Conservation (phyloP, 2,888 invertebrate species). For the Ypsolopha scabrella region DNA sequence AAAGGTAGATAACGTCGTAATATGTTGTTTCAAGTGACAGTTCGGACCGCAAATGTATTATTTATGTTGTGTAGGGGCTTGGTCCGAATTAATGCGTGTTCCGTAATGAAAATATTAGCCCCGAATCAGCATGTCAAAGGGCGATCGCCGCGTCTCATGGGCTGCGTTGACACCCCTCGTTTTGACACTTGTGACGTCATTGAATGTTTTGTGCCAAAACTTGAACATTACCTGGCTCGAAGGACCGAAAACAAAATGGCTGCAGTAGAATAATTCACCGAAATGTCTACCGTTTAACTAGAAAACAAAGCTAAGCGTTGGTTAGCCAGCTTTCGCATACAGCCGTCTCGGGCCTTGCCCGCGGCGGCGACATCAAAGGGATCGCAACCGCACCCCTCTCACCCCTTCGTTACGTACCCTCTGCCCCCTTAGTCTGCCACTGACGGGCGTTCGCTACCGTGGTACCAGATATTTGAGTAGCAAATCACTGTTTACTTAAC, state of each 20-base stretch:
- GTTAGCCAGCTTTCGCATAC: constrained; percentile 59
- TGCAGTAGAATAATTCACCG: background rate
- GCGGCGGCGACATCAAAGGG: constrained; percentile 61
- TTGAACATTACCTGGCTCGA: constrained; percentile 13
- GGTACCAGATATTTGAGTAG: constrained; percentile 32
- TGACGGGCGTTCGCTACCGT: background rate
- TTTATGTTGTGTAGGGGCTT: constrained; percentile 17
- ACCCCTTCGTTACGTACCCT: constrained; percentile 15
- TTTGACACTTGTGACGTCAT: background rate
- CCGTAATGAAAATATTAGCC: constrained; percentile 29
- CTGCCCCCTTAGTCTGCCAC: background rate
- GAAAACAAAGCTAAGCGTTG: constrained; percentile 65
- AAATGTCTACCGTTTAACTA: constrained; percentile 51
- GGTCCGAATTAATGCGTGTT: constrained; percentile 21
- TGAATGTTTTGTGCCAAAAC: background rate
- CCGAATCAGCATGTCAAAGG: constrained; percentile 52
- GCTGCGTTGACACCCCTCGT: constrained; percentile 23
- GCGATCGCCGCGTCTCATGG: constrained; percentile 20
- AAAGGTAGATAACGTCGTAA: constrained; percentile 47
- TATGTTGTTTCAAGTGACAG: constrained; percentile 30
- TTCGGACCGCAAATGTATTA: constrained; percentile 33
- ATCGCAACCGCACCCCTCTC: constrained; percentile 37
- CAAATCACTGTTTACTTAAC: constrained; percentile 38
- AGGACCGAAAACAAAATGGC: constrained; percentile 14
- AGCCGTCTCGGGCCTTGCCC: constrained; percentile 32